Percentiles rank a stretch among this genome's conserved stretches.
Conservation (phyloP, 1,140 invertebrate genomes). For the Drosophila nikananu region DNA sequence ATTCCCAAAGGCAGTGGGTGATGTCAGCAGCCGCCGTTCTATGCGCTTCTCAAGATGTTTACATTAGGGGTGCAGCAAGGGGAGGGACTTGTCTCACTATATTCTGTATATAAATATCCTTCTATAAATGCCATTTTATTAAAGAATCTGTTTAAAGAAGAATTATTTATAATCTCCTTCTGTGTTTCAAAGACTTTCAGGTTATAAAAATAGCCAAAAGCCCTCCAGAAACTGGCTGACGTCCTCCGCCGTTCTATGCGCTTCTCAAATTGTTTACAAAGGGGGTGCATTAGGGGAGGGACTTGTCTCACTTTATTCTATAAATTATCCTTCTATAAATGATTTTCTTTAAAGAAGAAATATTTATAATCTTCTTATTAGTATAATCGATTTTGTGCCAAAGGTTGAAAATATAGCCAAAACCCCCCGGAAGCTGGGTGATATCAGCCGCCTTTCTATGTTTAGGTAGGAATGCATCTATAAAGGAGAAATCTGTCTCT, state of each 20-base stretch:
- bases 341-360: not conserved
- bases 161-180: not conserved
- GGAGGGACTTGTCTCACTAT: not conserved
- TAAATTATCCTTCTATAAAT: not conserved
- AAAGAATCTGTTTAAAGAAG: not conserved
- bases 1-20: conserved; percentile 20
- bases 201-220: not conserved
- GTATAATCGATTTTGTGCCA: not conserved
- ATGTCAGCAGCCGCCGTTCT: conserved; percentile 38
- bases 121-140: not conserved
- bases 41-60: conserved; percentile 9
- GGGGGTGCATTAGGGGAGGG: not conserved
- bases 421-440: conserved; percentile 15
- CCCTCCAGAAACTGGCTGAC: conserved; percentile 19
- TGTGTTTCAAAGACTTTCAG: not conserved
- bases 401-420: not conserved
- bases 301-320: not conserved
- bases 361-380: not conserved
- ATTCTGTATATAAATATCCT: not conserved
- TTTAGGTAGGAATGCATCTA: conserved; percentile 3
- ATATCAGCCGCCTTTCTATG: conserved; percentile 31
- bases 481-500: not conserved
- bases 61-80: conserved; percentile 3
- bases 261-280: not conserved
- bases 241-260: conserved; percentile 25